These are phyloP conservation scores for Catostomus latipinnis DNA, from an alignment of 2,797 vertebrate genomes.

Conservation along the genomic window DNA sequence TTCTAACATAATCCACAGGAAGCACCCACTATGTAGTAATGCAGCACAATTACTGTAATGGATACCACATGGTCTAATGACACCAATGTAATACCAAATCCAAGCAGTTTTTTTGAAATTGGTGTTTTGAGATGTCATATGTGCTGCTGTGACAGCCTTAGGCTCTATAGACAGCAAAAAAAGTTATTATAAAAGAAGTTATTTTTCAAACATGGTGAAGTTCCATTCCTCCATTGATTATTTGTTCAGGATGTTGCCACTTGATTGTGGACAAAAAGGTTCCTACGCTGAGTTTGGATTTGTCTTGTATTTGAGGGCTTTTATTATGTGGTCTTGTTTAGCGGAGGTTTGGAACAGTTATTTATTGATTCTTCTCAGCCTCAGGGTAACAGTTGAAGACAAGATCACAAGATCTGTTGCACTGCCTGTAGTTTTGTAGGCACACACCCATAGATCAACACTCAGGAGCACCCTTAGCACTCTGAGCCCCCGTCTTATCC, in stretches of 20 bases:
- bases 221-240: background rate
- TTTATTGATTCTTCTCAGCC: constrained; percentile 41
- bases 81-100: too few relatives aligned
- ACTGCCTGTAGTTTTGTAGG: constrained; percentile 2
- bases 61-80: too few relatives aligned
- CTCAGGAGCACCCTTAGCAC: background rate
- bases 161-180: too few relatives aligned
- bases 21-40: too few relatives aligned
- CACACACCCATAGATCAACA: constrained; percentile 10
- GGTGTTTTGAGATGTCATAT: too few relatives aligned
- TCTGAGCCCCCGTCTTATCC: background rate
- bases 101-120: too few relatives aligned
- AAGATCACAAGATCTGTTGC: constrained; percentile 13
- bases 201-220: too few relatives aligned
- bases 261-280: background rate
- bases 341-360: constrained; percentile 24
- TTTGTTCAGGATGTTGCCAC: background rate
- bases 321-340: constrained; percentile 29
- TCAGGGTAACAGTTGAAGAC: constrained; percentile 15
- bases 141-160: too few relatives aligned
- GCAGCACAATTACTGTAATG: too few relatives aligned
- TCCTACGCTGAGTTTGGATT: background rate
- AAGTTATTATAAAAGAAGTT: too few relatives aligned
- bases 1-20: too few relatives aligned
- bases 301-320: background rate